Conservation (phyloP, 2,797 vertebrate genomes). For the Podarcis lilfordi region DNA sequence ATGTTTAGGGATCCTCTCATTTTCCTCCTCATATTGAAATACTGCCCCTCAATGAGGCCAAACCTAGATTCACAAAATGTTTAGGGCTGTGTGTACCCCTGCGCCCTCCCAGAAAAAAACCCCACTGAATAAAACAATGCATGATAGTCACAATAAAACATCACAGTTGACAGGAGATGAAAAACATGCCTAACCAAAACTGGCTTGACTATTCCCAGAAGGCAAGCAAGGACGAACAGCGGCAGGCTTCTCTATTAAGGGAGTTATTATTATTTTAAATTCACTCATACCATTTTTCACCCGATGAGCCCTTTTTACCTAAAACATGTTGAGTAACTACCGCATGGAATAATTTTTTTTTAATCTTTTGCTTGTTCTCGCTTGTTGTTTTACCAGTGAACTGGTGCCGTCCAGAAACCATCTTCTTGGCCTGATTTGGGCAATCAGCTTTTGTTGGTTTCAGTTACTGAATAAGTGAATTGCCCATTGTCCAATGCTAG, state of each 20-base stretch:
- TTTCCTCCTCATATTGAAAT: too few species aligned
- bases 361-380: not conserved
- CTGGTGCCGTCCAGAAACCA: too few species aligned
- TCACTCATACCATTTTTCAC: not conserved
- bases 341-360: not conserved
- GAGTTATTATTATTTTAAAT: not conserved
- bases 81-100: too few species aligned
- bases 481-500: not conserved
- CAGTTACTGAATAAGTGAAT: not conserved
- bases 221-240: not conserved
- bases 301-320: not conserved
- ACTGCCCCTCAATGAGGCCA: too few species aligned
- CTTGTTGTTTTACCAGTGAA: not conserved
- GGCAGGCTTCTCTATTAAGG: not conserved
- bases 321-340: not conserved
- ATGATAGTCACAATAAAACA: not conserved
- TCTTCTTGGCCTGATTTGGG: not conserved
- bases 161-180: not conserved
- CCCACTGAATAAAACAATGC: not conserved
- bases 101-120: too few species aligned
- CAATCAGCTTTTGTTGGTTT: not conserved
- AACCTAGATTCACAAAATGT: too few species aligned
- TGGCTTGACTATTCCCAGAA: not conserved
- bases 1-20: too few species aligned
- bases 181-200: not conserved